Conservation (phyloP, 1,140 invertebrate species). For the Ostrea edulis region DNA sequence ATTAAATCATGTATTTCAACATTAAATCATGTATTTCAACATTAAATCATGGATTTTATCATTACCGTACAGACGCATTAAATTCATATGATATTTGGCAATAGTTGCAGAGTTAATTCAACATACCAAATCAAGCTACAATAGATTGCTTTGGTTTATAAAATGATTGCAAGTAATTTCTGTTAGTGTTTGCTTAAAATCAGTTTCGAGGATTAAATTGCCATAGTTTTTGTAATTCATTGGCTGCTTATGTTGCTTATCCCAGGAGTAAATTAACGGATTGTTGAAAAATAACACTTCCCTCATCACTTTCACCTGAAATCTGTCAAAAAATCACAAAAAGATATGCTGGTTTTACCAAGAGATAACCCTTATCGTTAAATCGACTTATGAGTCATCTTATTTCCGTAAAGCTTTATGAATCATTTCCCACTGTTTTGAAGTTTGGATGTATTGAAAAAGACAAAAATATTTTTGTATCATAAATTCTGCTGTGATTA, state of each 20-base stretch:
- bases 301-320: slow-evolving; percentile 20
- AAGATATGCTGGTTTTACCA: neutral
- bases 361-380: neutral
- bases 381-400: slow-evolving; percentile 22
- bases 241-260: neutral
- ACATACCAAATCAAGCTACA: too few species aligned
- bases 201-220: neutral
- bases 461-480: neutral
- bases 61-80: too few species aligned
- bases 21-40: too few species aligned
- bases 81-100: too few species aligned
- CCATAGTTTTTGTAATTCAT: neutral
- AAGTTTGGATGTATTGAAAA: neutral
- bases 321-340: slow-evolving; percentile 30
- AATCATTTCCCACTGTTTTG: neutral
- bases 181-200: too few species aligned
- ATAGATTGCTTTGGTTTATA: too few species aligned
- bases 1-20: too few species aligned
- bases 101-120: too few species aligned
- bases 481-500: neutral
- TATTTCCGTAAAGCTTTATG: neutral
- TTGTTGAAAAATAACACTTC: neutral
- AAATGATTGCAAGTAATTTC: too few species aligned
- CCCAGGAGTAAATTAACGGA: neutral
- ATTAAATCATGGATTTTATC: too few species aligned